These are phyloP conservation scores for Callithrix jacchus DNA, from an alignment of 2,113 vertebrate species.

Conservation along the genomic window DNA sequence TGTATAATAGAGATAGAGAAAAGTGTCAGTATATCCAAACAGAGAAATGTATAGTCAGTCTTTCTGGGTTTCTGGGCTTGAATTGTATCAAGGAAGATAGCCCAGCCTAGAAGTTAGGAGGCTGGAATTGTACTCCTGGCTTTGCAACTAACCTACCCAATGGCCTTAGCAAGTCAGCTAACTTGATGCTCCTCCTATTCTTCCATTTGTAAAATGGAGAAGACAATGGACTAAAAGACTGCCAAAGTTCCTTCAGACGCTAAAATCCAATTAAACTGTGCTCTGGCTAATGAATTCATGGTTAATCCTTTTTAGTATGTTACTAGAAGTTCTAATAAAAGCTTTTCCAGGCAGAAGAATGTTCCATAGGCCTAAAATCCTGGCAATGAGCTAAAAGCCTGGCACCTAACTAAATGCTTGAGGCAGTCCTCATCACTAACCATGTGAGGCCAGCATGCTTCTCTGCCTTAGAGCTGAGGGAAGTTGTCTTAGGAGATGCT, in stretches of 20 bases:
- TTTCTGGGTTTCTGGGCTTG: background rate
- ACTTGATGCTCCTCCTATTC: background rate
- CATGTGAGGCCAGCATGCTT: background rate
- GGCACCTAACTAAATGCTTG: too few species aligned
- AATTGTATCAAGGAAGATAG: background rate
- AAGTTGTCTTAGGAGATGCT: background rate
- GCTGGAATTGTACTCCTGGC: background rate
- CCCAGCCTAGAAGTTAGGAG: background rate
- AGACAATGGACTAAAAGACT: background rate
- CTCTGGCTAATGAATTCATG: background rate
- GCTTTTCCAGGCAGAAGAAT: background rate
- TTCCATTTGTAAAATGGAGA: background rate
- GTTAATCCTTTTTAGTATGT: background rate
- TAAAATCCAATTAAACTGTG: background rate
- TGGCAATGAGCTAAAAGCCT: background rate
- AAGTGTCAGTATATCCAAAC: background rate
- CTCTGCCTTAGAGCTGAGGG: background rate
- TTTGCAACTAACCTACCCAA: background rate
- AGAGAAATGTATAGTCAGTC: background rate
- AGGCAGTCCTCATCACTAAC: rapidly evolving
- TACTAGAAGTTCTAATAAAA: background rate
- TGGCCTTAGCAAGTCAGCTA: background rate
- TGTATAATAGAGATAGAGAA: background rate
- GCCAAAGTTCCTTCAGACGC: background rate
- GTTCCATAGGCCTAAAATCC: background rate